A percentile compares a stretch with the other conserved stretches of the same genome.
Evolutionary conservation across 2,888 invertebrate species (phyloP).

Genomic region (Nezara viridula): DNA sequence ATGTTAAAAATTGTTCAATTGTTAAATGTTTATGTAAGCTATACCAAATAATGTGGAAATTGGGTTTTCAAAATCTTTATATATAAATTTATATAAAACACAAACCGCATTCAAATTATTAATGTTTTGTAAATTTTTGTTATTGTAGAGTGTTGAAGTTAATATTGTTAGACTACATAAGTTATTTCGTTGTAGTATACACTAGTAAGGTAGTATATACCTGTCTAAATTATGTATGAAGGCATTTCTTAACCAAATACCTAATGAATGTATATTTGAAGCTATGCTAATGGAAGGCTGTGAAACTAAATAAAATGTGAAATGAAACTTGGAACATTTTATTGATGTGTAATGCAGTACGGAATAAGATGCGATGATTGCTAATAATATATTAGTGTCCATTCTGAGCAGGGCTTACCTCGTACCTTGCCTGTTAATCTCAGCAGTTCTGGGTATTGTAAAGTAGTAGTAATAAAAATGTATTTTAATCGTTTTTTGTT

Average conservation of each 20-base stretch:
- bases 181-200: not conserved
- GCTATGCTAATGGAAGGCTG: constrained; percentile 47
- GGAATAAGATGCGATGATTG: not conserved
- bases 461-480: constrained; percentile 24
- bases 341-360: not conserved
- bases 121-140: constrained; percentile 8
- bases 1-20: not conserved
- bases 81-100: constrained; percentile 17
- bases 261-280: constrained; percentile 35
- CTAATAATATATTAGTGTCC: not conserved
- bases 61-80: not conserved
- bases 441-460: constrained; percentile 14
- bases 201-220: constrained; percentile 13
- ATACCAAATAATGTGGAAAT: not conserved
- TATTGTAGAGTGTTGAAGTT: not conserved
- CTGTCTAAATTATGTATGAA: constrained; percentile 45
- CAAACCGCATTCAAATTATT: not conserved
- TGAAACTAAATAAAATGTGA: constrained; percentile 42
- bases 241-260: constrained; percentile 23
- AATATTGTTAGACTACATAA: not conserved
- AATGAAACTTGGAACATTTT: constrained; percentile 37
- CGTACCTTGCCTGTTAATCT: not conserved
- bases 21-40: not conserved
- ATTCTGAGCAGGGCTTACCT: not conserved
- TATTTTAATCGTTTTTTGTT: constrained; percentile 22